phyloP scores from a whole-genome alignment of 2,113 vertebrate genomes.

The Coracopsis vasa region DNA sequence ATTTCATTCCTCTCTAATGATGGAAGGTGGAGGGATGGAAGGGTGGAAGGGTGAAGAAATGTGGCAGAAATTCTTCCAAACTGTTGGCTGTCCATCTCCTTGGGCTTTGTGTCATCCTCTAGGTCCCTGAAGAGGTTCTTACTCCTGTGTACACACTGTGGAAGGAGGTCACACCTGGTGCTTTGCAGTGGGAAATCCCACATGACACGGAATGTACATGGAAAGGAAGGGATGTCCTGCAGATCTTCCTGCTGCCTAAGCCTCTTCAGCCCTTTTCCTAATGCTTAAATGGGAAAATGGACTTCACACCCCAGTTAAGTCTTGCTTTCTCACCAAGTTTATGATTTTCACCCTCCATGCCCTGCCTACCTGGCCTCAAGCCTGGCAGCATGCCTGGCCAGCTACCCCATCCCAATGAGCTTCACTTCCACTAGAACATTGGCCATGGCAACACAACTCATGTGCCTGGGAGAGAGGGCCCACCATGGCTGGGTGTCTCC shows the following conservation, averaged over 20 bases:
- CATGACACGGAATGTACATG: background rate
- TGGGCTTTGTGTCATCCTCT: background rate
- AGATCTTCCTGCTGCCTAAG: background rate
- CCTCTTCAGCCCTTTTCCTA: background rate
- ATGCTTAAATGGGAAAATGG: background rate
- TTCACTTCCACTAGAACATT: background rate
- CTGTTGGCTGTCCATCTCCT: background rate
- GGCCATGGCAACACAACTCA: background rate
- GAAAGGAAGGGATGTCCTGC: background rate
- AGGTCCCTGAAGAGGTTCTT: background rate
- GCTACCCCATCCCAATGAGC: background rate
- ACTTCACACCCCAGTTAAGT: background rate
- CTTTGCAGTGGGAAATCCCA: background rate
- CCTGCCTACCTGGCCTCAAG: background rate
- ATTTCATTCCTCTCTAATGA: background rate
- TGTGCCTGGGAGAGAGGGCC: no score
- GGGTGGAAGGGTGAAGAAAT: background rate
- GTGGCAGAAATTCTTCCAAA: background rate
- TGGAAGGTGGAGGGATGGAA: no score
- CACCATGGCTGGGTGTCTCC: background rate
- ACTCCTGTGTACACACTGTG: background rate
- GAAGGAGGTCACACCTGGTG: background rate
- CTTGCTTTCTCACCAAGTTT: background rate
- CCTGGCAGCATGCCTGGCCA: background rate
- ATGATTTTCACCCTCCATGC: fast-evolving